Evolutionary conservation across 2,888 invertebrate species (phyloP).

Genomic region (Melitaea athalia): DNA sequence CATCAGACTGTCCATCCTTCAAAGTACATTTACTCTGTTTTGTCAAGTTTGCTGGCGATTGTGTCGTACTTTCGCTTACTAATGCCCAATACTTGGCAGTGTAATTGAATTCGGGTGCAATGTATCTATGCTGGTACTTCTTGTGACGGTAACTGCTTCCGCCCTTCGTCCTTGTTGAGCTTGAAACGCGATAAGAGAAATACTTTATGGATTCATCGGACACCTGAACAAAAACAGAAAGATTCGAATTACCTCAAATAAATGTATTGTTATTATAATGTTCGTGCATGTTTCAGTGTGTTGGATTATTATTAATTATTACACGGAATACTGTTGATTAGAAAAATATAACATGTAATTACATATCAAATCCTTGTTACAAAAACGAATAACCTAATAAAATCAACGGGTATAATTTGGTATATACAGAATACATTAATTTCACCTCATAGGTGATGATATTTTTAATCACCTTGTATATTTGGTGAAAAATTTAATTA

Average conservation of each 20-base stretch:
- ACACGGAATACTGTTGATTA: too few species aligned
- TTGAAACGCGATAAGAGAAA: constrained; percentile 76
- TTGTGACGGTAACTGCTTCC: constrained; percentile 71
- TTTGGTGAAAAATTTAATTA: too few species aligned
- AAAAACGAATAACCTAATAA: too few species aligned
- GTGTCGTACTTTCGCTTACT: constrained; percentile 70
- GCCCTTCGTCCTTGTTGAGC: constrained; percentile 71
- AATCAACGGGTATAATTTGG: too few species aligned
- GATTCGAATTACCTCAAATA: background rate
- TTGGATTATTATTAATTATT: too few species aligned
- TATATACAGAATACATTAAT: too few species aligned
- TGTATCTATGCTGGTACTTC: constrained; percentile 74
- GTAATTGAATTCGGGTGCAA: constrained; percentile 76
- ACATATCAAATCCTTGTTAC: too few species aligned
- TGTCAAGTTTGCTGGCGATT: constrained; percentile 55
- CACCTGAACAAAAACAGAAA: constrained; percentile 51
- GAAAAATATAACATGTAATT: too few species aligned
- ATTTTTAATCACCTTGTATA: too few species aligned
- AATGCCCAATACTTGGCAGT: constrained; percentile 76
- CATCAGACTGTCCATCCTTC: constrained; percentile 69
- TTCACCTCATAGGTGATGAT: too few species aligned
- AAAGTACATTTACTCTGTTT: constrained; percentile 74
- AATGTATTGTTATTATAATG: background rate
- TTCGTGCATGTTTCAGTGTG: too few species aligned
- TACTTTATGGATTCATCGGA: constrained; percentile 69